Base-by-base conservation (phyloP, 2,113 vertebrate species). In the Rhea americana region DNA sequence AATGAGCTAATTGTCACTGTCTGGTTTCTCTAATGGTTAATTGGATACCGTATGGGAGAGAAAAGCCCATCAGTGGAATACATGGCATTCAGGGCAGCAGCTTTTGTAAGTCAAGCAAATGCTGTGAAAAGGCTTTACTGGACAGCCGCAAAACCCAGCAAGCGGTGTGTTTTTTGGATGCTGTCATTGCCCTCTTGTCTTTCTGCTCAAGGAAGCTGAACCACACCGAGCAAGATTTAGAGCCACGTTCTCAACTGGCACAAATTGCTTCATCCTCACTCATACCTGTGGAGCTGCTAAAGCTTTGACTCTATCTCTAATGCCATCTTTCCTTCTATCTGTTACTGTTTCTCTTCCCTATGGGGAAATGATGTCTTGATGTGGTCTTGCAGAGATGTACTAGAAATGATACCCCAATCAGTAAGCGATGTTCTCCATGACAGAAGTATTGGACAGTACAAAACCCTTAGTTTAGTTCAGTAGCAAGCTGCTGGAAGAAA, bases 21-120 rank as follows among this genome's bases (percentile, higher is more conserved):
- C 80, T 90, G 58, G 71, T 55, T 85, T 89, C 70, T 66, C 32
- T 72, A 28, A 39, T 82, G 65, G n/a, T 82, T 85, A 71, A 53
- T 47, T 70, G 50, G 37, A 58, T 85, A 63, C 63, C 76, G 50
- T 55, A 58, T 48, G 51, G 65, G 76, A 82, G 39, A 55, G 76
- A 47, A 85, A 67, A 76, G 51, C 30, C 21, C 53, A 21, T 71
- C 15, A 53, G 32, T 45, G 61, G n/a, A 87, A 84, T 58, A 58
- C 20, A 5, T 3, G 39, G 17, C 41, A 47, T 51, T 81, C 45
- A n/a, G 74, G 56, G 39, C 51, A 80, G 56, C 0, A 1, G 25
- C 70, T 32, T 39, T 12, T 30, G 17, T 59, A 35, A 90, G 62
- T 74, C 79, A 88, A 70, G n/a, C 13, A 71, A 53, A 65, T 84